Evolutionary conservation across 1,140 invertebrate genomes (phyloP).

Genomic region (Portunus trituberculatus): DNA sequence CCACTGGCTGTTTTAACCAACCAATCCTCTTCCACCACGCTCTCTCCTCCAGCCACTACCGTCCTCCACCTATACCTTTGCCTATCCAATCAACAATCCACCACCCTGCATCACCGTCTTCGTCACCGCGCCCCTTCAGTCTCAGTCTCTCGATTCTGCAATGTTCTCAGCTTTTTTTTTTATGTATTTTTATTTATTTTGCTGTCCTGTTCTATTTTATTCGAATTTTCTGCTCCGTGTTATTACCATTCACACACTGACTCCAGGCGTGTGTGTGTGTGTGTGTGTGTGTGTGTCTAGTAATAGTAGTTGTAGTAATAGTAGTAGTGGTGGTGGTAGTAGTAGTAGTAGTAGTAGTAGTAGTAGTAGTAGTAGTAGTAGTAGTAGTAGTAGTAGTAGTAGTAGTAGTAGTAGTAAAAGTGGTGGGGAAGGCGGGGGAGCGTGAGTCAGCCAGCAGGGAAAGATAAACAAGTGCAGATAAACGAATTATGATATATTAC

Average conservation of each 20-base stretch:
- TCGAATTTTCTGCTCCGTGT: not conserved
- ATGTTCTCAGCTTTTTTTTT: not conserved
- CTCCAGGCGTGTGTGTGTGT: no score
- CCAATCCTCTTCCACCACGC: not conserved
- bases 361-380: no score
- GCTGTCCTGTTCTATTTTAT: not conserved
- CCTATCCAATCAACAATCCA: not conserved
- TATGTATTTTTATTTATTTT: not conserved
- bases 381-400: not conserved
- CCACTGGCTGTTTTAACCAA: not conserved
- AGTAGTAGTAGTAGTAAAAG: no score
- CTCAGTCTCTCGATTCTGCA: not conserved
- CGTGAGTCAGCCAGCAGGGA: no score
- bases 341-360: not conserved
- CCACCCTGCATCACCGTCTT: not conserved
- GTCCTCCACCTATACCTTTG: not conserved
- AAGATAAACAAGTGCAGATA: no score
- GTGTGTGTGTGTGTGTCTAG: no score
- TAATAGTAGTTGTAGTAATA: no score
- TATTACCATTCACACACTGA: not conserved
- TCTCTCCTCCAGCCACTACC: not conserved
- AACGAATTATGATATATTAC: no score
- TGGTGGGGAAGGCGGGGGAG: no score
- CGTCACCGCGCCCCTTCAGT: not conserved
- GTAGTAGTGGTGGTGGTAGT: no score